A percentile compares a stretch with the other conserved stretches of the same genome.
Evolutionary conservation across 2,888 invertebrate genomes (phyloP).

Genomic region (Galeopsomyia nigrocyanea): DNA sequence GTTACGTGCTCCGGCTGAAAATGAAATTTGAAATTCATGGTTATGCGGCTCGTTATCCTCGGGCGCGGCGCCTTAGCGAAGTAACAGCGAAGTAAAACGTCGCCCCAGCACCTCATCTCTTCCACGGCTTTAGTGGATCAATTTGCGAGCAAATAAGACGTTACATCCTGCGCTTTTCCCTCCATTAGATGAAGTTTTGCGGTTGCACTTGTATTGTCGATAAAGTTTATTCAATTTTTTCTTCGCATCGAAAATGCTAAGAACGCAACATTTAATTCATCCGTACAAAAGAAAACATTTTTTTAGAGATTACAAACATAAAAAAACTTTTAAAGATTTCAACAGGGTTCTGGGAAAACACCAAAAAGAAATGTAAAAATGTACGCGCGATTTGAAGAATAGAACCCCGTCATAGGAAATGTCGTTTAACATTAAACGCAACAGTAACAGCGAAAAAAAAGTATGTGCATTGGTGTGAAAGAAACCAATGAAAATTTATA

Average conservation of each 20-base stretch:
- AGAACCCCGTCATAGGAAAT: no score
- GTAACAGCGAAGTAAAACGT: slow-evolving; percentile 49
- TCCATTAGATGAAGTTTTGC: no score
- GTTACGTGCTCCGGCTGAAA: slow-evolving; percentile 52
- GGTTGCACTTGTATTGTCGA: no score
- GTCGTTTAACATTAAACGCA: neutral
- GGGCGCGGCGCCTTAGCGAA: slow-evolving; percentile 30
- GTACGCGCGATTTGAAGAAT: neutral
- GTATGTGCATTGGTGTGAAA: slow-evolving; percentile 27
- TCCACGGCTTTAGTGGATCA: slow-evolving; percentile 19
- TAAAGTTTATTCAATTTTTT: no score
- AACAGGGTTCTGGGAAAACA: slow-evolving; percentile 13
- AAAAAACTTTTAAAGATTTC: slow-evolving; percentile 1
- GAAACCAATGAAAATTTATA: slow-evolving; percentile 43
- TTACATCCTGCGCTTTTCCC: neutral
- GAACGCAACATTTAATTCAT: no score
- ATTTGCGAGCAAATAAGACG: slow-evolving; percentile 29
- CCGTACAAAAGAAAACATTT: neutral
- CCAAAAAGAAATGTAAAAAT: neutral
- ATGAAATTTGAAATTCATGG: slow-evolving; percentile 57
- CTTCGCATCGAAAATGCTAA: no score
- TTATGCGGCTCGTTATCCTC: slow-evolving; percentile 52
- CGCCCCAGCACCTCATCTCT: slow-evolving; percentile 43
- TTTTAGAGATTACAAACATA: neutral
- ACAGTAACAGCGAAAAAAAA: slow-evolving; percentile 10